A percentile compares a stretch with the other conserved stretches of the same genome.
These are phyloP conservation scores for Thryonomys swinderianus DNA, from an alignment of 2,113 vertebrate species.

Conservation along the genomic window DNA sequence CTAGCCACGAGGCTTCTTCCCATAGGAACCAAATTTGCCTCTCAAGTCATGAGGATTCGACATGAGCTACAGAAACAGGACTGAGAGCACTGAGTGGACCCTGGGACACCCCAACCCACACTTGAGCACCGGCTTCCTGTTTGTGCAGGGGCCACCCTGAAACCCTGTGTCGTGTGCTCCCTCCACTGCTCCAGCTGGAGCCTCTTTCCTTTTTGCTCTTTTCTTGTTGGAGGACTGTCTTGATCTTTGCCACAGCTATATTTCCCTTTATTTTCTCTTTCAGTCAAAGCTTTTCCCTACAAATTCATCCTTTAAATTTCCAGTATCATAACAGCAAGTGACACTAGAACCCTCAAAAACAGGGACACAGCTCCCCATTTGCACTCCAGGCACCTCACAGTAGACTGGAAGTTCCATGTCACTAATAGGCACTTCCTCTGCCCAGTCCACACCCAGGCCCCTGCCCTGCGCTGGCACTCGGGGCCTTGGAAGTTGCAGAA, in stretches of 20 bases:
- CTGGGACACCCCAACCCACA: neutral
- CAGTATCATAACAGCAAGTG: neutral
- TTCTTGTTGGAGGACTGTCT: neutral
- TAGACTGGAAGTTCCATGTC: neutral
- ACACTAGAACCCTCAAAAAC: neutral
- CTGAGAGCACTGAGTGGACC: neutral
- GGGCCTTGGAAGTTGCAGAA: neutral
- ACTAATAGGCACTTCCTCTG: neutral
- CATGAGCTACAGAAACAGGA: neutral
- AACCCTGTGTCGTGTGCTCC: neutral
- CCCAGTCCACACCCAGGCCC: neutral
- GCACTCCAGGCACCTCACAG: neutral
- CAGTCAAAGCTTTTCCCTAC: neutral
- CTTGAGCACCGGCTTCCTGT: neutral
- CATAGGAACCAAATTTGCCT: neutral
- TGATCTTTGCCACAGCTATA: neutral
- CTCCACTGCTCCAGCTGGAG: neutral
- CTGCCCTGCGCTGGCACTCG: neutral
- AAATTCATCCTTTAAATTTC: neutral
- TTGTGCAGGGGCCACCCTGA: neutral
- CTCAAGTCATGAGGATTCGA: neutral
- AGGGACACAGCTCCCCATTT: neutral
- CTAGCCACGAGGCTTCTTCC: neutral
- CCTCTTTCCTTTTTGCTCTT: neutral
- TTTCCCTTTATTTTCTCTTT: neutral